phyloP scores from a whole-genome alignment of 1,140 invertebrate species.

The Steinernema khuongi region DNA sequence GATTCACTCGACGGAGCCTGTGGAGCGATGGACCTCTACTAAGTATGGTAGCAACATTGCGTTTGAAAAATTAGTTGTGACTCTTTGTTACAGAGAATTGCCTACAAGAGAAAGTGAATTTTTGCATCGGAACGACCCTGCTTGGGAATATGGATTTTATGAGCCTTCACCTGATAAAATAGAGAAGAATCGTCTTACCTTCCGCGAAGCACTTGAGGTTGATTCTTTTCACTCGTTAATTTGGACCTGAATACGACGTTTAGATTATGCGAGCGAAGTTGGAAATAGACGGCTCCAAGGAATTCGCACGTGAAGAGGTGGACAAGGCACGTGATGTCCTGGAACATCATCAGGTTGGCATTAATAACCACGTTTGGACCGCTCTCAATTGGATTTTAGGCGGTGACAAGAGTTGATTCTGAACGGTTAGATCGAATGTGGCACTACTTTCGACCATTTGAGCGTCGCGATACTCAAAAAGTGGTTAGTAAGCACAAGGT shows the following conservation, averaged over 20 bases:
- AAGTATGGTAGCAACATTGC: conserved; percentile 9
- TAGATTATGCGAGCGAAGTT: conserved; percentile 2
- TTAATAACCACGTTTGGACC: neutral
- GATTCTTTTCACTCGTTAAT: neutral
- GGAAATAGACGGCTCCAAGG: conserved; percentile 18
- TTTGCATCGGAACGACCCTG: conserved; percentile 31
- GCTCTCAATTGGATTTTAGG: conserved; percentile 10
- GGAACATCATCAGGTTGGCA: conserved; percentile 1
- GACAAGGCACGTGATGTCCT: neutral
- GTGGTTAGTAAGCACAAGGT: conserved; percentile 32
- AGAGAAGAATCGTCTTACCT: conserved; percentile 29
- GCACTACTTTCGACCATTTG: conserved; percentile 38
- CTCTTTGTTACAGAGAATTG: conserved; percentile 27
- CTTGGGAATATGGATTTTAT: conserved; percentile 41
- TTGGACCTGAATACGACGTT: neutral
- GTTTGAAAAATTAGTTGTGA: conserved; percentile 10
- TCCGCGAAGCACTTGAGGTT: conserved; percentile 38
- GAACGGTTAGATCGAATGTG: conserved; percentile 34
- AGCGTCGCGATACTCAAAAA: conserved; percentile 33
- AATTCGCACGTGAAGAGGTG: neutral
- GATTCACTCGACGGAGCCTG: conserved; percentile 42
- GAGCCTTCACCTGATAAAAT: conserved; percentile 37
- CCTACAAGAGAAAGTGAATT: conserved; percentile 37
- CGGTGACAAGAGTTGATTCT: conserved; percentile 20
- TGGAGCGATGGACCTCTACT: conserved; percentile 23